Evolutionary conservation across 2,113 vertebrate species (phyloP), one percentile per base, ranked within the genome.

Genomic region (Limanda limanda): DNA sequence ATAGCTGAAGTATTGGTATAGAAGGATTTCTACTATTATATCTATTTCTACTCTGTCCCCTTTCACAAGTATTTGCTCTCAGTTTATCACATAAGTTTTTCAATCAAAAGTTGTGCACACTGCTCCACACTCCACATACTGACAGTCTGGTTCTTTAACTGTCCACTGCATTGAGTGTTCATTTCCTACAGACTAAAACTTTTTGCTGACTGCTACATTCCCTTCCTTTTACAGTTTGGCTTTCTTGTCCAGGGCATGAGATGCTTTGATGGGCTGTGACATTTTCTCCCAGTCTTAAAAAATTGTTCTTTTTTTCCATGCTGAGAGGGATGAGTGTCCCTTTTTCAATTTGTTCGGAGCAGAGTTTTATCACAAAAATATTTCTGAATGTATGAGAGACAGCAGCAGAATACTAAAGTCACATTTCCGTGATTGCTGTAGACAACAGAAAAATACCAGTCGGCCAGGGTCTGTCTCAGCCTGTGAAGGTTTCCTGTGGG

Each of bases 271-370:
- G 21, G 20, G 17, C 66, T 61, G 47, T 71, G 81, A 84, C 85
- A 85, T 68, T 80, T 67, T 52, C 23, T 57, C 60, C 60, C 18
- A 6, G 40, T 76, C 62, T 31, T 68, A 37, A 37, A 81, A 81
- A 80, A 78, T 40, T 3, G n/a, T 51, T 56, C 1, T 23, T 20
- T 45, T 31, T 45, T 45, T 45, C 12, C 42, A 14, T 12, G 42
- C 42, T 45, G 42, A 45, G 72, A 74, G 71, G 47, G 25, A 74
- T 68, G 35, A 70, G 62, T 78, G 60, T 86, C 80, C 73, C 68
- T 79, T 67, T 75, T 74, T 81, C 69, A 83, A 65, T 66, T 75
- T 78, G 35, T 62, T 70, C 51, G 72, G 68, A 67, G 78, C 81
- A 72, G 11, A 15, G 35, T 73, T 71, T 79, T 45, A 51, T 18